Percentiles rank a stretch among this genome's conserved stretches.
These are phyloP conservation scores for Zeus faber DNA, from an alignment of 2,113 vertebrate genomes.

Conservation along the genomic window DNA sequence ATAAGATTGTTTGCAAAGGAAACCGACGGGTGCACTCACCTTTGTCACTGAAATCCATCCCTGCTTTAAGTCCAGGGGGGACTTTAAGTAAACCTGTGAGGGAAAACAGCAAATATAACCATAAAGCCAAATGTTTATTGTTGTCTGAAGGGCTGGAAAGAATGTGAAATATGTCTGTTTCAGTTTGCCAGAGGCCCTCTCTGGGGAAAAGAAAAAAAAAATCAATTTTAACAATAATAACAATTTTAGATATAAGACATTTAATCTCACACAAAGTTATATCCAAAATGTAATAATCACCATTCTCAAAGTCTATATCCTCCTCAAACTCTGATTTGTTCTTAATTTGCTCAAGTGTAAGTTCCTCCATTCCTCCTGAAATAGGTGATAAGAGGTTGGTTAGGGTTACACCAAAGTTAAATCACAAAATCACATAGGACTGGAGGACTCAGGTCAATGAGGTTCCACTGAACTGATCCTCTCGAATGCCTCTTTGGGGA, in stretches of 20 bases:
- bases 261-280: no score
- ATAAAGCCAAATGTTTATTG: neutral
- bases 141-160: no score
- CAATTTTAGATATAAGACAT: no score
- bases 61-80: conserved; percentile 83
- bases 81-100: conserved; percentile 78
- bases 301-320: conserved; percentile 85
- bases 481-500: no score
- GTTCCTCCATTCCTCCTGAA: conserved; percentile 88
- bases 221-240: no score
- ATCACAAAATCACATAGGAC: conserved; percentile 4
- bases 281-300: conserved; percentile 48
- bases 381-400: neutral
- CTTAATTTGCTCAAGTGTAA: conserved; percentile 81
- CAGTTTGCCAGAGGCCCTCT: no score
- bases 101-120: neutral
- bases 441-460: no score
- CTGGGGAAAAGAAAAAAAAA: neutral
- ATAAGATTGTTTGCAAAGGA: neutral
- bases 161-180: no score
- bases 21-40: conserved; percentile 50
- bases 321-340: conserved; percentile 76
- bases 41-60: conserved; percentile 82
- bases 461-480: no score
- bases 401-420: neutral